Conservation (phyloP, 2,888 invertebrate species). For the Encarsia formosa region DNA sequence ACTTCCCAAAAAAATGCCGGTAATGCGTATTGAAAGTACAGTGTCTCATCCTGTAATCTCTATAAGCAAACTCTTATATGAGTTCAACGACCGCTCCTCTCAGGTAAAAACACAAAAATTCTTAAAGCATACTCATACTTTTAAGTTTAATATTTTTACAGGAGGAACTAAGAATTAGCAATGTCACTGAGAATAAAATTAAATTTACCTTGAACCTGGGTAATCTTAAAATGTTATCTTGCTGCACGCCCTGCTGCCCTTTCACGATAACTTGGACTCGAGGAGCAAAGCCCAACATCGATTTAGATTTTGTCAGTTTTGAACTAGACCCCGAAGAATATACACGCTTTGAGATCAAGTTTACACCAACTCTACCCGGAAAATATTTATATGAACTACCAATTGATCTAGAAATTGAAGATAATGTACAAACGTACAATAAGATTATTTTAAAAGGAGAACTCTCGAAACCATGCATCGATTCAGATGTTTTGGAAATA, state of each 20-base stretch:
- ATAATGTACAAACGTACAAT: constrained; percentile 42
- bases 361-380: constrained; percentile 37
- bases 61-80: constrained; percentile 33
- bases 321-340: constrained; percentile 34
- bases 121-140: neutral
- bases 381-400: constrained; percentile 39
- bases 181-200: constrained; percentile 27
- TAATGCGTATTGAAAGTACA: constrained; percentile 31
- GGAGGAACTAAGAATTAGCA: constrained; percentile 27
- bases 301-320: constrained; percentile 31
- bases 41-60: constrained; percentile 30
- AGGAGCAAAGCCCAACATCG: constrained; percentile 29
- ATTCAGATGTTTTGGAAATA: constrained; percentile 34
- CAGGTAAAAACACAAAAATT: constrained; percentile 25
- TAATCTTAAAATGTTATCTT: constrained; percentile 32
- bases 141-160: constrained; percentile 1
- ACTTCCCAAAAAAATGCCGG: constrained; percentile 28
- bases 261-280: constrained; percentile 37
- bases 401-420: constrained; percentile 42
- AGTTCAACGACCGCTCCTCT: constrained; percentile 25
- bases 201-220: constrained; percentile 40
- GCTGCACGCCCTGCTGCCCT: constrained; percentile 31
- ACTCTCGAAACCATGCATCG: constrained; percentile 38
- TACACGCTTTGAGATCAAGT: constrained; percentile 36
- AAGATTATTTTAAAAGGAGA: constrained; percentile 41